Evolutionary conservation across 1,140 invertebrate genomes (phyloP), one percentile per base, ranked within the genome.

Genomic region (Cyclina sinensis): DNA sequence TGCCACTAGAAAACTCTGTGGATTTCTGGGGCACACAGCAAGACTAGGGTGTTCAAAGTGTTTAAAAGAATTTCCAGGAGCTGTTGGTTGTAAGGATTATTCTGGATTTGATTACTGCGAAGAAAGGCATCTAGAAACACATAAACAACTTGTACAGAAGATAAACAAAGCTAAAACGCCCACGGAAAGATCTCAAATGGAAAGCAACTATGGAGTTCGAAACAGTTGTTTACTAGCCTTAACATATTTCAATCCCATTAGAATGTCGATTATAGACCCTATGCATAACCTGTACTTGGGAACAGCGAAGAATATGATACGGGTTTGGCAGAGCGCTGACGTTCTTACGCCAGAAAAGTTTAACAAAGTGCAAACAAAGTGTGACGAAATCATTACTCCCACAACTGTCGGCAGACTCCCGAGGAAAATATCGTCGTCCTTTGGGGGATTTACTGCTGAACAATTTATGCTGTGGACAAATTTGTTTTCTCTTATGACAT

Each of bases 201-300:
- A 65, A 65, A 32, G 7, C 9, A n/a, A 9, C 7, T 32, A 11
- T 7, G 7, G 9, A 7, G 59, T n/a, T 24, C 7, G 30, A n/a
- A 11, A 65, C 30, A 11, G 9, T 11, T 7, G 7, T 65, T 32
- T 65, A n/a, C 7, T 11, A 11, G 59, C 7, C 5, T 21, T 65
- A n/a, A 5, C 7, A 21, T 65, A 65, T n/a, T 65, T 65, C n/a
- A n/a, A 65, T n/a, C 59, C 21, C 7, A n/a, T 65, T 32, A 7
- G 21, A 9, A 9, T 65, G 7, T n/a, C 7, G 5, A 65, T 65
- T 24, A 65, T 65, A 9, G 59, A 65, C 9, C 59, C 59, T 7
- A 65, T 65, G 59, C 59, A 65, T 65, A 65, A 24, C n/a, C n/a
- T 65, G 30, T 65, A 11, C 7, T n/a, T 65, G 5, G 59, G 59